Evolutionary conservation across 2,113 vertebrate genomes (phyloP).

Genomic region (Limnothrissa miodon): DNA sequence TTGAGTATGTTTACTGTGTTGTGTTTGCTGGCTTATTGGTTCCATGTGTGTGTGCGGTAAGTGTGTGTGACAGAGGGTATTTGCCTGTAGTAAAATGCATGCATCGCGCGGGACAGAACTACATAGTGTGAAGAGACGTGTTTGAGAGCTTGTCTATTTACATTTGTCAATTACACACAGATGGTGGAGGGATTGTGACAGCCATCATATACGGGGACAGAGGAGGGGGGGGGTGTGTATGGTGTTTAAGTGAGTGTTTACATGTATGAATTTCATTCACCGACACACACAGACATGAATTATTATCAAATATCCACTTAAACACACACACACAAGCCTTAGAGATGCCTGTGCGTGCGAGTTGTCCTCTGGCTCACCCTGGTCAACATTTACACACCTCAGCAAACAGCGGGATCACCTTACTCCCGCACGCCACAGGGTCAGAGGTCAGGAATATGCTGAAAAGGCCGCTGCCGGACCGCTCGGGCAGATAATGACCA

Average conservation of each 20-base stretch:
- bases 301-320: not conserved
- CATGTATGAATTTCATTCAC: not conserved
- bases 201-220: not conserved
- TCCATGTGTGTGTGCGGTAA: not conserved
- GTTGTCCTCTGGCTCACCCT: conserved; percentile 41
- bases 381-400: conserved; percentile 33
- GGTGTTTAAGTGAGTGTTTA: not conserved
- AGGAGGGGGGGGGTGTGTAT: not conserved
- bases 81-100: not conserved
- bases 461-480: conserved; percentile 1
- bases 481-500: not conserved
- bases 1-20: not conserved
- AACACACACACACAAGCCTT: not conserved
- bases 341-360: conserved; percentile 42
- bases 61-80: not conserved
- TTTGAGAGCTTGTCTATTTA: not conserved
- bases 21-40: not conserved
- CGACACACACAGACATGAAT: not conserved
- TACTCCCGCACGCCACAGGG: conserved; percentile 22
- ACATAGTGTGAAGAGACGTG: not conserved
- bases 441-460: conserved; percentile 29
- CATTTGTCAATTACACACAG: not conserved
- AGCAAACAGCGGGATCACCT: not conserved
- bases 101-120: not conserved
- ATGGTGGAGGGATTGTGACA: not conserved